phyloP scores from a whole-genome alignment of 2,888 invertebrate species.

The Caenorhabditis plicata region DNA sequence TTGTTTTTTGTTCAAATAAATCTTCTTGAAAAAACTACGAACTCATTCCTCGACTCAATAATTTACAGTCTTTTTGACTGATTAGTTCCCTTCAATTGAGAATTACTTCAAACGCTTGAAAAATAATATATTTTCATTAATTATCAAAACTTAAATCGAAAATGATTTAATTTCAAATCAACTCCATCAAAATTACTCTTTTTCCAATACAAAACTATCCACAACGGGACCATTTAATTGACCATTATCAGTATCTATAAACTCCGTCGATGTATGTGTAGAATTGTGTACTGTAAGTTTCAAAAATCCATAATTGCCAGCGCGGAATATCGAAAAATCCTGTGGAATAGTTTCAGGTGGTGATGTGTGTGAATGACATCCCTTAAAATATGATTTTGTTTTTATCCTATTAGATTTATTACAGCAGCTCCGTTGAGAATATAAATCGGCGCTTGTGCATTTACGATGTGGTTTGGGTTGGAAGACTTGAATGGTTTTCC shows the following conservation, averaged over 20 bases:
- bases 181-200: slow-evolving; percentile 2
- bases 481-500: slow-evolving; percentile 66
- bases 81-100: neutral
- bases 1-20: too few species aligned
- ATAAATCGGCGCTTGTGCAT: slow-evolving; percentile 39
- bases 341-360: slow-evolving; percentile 12
- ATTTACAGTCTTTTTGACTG: neutral
- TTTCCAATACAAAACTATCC: slow-evolving; percentile 18
- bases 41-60: too few species aligned
- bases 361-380: slow-evolving; percentile 23
- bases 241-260: slow-evolving; percentile 18
- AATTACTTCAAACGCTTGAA: neutral
- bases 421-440: slow-evolving; percentile 38
- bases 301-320: slow-evolving; percentile 36
- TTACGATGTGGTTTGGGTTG: slow-evolving; percentile 18
- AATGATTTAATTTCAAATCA: neutral
- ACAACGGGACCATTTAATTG: slow-evolving; percentile 12
- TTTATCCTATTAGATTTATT: neutral
- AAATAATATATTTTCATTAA: neutral
- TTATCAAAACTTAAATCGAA: neutral
- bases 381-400: slow-evolving; percentile 2
- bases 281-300: slow-evolving; percentile 19
- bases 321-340: slow-evolving; percentile 14
- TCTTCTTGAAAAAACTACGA: too few species aligned
- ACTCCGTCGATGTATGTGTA: slow-evolving; percentile 25